Base-by-base conservation (phyloP, 2,888 invertebrate species). In the Argyresthia goedartella region DNA sequence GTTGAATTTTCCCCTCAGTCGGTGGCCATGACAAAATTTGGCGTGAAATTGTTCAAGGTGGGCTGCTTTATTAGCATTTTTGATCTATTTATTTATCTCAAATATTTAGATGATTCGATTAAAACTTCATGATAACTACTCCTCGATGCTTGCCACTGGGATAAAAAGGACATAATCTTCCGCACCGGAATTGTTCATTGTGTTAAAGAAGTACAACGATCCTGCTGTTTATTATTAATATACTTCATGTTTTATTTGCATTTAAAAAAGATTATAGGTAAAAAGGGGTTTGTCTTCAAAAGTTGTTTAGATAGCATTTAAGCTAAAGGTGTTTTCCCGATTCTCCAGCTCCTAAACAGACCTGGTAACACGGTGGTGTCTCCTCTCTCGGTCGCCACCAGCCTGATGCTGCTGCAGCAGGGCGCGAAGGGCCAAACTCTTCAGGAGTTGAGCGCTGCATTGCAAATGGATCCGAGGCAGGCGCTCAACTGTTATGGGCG, bases 361-460 rank as follows among this genome's bases (percentile, higher is more conserved):
- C 10, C 42, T 8, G 44, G 39, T 6, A 88, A 88, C 55, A 54
- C 77, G 7, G 80, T 88, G 15, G 53, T 85, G 16, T 88, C 88
- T 0, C 88, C 88, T 1, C 72, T 76, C 52, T 88, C 87, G 1
- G 69, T 88, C 1, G 73, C 81, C 0, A 74, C 76, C 1, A 59
- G 85, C 3, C 60, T 88, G 39, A 73, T 84, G 0, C 66, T 88
- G 14, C 61, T 89, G 16, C 85, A 87, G 57, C 86, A 88, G 56
- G 89, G 87, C 0, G 71, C 88, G 0, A 52, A 59, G 1, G 84
- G 79, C 1, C 57, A 56, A 1, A 71, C 85, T 0, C 67, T 71
- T 51, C 55, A 64, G 1, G 73, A 88, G 60, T 71, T 88, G 25
- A 64, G 76, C 0, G 53, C 45, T 1, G 69, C 71, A 0, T 56